Percentiles rank a stretch among this genome's conserved stretches.
phyloP scores from a whole-genome alignment of 2,113 vertebrate species.

The Heterotilapia buettikoferi region DNA sequence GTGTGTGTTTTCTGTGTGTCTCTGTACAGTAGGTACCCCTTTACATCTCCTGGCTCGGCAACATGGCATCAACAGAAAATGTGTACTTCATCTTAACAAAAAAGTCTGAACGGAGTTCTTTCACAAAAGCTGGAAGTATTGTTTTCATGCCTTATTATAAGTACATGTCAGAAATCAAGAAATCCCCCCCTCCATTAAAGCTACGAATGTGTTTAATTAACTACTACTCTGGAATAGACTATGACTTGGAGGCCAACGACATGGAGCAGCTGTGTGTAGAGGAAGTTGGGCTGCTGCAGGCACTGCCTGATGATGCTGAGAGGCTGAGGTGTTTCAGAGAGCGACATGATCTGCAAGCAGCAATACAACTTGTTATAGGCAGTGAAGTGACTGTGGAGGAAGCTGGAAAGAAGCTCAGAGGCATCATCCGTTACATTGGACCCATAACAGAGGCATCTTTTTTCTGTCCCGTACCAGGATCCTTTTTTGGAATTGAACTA shows the following conservation, averaged over 20 bases:
- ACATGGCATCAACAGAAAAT: background rate
- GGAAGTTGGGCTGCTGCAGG: constrained; percentile 59
- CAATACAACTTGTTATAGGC: constrained; percentile 6
- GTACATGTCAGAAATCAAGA: background rate
- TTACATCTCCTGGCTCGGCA: background rate
- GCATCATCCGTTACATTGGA: constrained; percentile 72
- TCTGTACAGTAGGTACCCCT: background rate
- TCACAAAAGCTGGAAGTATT: constrained; percentile 49
- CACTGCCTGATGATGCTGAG: constrained; percentile 29
- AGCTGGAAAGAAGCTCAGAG: constrained; percentile 37
- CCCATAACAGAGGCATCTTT: accelerated
- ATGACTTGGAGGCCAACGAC: accelerated
- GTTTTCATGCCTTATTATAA: constrained; percentile 40
- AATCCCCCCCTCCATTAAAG: accelerated
- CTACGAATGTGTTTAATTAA: constrained; percentile 22
- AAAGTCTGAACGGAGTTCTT: accelerated
- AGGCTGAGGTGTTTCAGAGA: constrained; percentile 65
- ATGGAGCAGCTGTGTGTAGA: constrained; percentile 37
- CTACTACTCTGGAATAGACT: accelerated
- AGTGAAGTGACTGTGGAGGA: constrained; percentile 58
- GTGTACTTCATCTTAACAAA: constrained; percentile 73
- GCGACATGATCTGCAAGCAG: constrained; percentile 26
- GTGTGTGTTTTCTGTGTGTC: background rate
- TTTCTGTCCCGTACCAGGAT: background rate
- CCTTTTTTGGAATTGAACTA: constrained; percentile 77